Evolutionary conservation across 2,113 vertebrate genomes (phyloP), one percentile per base, ranked within the genome.

Genomic region (Callipepla squamata): DNA sequence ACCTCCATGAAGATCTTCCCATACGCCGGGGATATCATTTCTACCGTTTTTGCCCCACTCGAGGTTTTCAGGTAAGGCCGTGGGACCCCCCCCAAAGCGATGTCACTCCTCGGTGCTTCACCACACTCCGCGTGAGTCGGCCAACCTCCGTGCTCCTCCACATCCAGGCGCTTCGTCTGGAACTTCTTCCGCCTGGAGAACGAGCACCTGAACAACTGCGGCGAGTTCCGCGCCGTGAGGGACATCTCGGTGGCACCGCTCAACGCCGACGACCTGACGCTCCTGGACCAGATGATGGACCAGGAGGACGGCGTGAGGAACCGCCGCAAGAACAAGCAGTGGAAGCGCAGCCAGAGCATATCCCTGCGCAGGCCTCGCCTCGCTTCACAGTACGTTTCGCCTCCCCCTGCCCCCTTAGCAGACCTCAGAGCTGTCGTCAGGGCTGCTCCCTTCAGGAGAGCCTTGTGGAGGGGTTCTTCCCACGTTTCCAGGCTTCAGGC

Each of bases 271-370:
- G 99, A 99, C 97, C 99, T 99, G 98, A 99, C 99, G 0, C 98
- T 99, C 58, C 97, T 99, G 93, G 99, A 99, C 95, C 99, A 99
- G 98, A 99, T 99, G 99, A 99, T 99, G 99, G 99, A 99, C 97
- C 98, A 99, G 98, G 99, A 99, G 2, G 99, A 99, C 2, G 99
- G 99, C 1, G 99, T 99, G 11, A 97, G 98, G 26, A 99, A 99
- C 96, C 98, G 99, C 75, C 98, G 98, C 51, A 99, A 99, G 96
- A 99, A 98, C 94, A 99, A 98, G 95, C 96, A 97, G 44, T 99
- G 99, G 98, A 99, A 99, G 94, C 97, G 98, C 82, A 99, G 98
- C 95, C 98, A 99, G 97, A 99, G 99, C 92, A 97, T 99, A 89
- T 98, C 99, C 7, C 97, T 99, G 68, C 98, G 98, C 75, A 97